Evolutionary conservation across 2,888 invertebrate genomes (phyloP).

Genomic region (Parnassius glacialis): DNA sequence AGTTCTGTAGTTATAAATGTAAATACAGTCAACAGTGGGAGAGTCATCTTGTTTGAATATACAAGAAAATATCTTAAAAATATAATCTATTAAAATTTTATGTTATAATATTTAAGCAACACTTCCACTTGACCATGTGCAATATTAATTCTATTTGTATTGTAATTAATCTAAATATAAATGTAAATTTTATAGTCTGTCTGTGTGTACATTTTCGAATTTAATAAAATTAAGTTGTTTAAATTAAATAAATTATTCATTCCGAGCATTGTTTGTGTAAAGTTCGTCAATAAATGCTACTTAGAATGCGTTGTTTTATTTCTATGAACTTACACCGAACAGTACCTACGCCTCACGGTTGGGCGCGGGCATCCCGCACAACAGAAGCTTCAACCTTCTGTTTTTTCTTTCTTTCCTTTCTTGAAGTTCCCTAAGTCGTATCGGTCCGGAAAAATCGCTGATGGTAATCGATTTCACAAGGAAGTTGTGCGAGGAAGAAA

Average conservation of each 20-base stretch:
- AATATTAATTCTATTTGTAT: slow-evolving; percentile 53
- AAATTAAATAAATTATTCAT: slow-evolving; percentile 36
- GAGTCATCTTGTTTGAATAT: too few relatives aligned
- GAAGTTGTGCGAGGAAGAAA: too few relatives aligned
- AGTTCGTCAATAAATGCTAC: slow-evolving; percentile 43
- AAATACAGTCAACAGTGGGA: too few relatives aligned
- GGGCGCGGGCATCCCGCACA: neutral
- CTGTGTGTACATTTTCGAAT: slow-evolving; percentile 69
- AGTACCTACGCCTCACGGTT: neutral
- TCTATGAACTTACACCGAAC: neutral
- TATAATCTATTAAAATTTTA: too few relatives aligned
- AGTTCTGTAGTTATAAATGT: too few relatives aligned
- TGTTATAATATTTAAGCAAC: neutral
- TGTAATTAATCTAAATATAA: slow-evolving; percentile 26
- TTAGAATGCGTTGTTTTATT: slow-evolving; percentile 32
- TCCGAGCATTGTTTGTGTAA: slow-evolving; percentile 37
- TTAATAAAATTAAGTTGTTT: slow-evolving; percentile 58
- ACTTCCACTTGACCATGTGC: slow-evolving; percentile 47
- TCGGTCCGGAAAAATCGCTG: too few relatives aligned
- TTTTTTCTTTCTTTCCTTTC: too few relatives aligned
- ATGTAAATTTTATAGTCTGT: slow-evolving; percentile 29
- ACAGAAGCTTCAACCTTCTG: too few relatives aligned
- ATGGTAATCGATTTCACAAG: too few relatives aligned
- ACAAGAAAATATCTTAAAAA: too few relatives aligned
- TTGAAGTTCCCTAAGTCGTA: too few relatives aligned